phyloP scores from a whole-genome alignment of 2,797 vertebrate species.

The Sciaenops ocellatus region DNA sequence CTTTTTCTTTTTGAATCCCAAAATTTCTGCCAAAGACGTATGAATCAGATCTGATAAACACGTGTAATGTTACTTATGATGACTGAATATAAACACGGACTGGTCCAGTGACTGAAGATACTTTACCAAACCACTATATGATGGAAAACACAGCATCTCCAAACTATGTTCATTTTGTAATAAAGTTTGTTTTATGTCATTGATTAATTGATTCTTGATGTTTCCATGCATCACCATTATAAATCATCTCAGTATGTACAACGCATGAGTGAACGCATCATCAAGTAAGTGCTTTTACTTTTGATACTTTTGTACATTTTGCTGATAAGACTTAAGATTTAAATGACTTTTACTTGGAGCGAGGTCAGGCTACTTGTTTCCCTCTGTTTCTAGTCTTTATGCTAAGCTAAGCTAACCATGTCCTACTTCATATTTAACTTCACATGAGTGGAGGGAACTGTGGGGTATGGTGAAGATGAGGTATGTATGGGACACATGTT shows the following conservation, averaged over 20 bases:
- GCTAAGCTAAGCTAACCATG: not conserved
- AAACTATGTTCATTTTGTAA: conserved; percentile 1
- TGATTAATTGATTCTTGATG: not conserved
- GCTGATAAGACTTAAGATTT: no score
- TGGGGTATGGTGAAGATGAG: no score
- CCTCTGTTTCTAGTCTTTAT: not conserved
- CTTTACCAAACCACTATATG: not conserved
- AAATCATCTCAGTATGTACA: not conserved
- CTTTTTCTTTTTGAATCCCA: not conserved
- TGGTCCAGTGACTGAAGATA: not conserved
- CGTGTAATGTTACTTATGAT: not conserved
- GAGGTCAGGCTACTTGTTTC: not conserved
- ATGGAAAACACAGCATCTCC: not conserved
- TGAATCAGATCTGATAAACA: no score
- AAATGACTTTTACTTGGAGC: no score
- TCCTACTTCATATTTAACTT: not conserved
- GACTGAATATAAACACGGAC: not conserved
- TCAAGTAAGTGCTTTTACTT: no score
- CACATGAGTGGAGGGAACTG: not conserved
- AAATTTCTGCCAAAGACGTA: not conserved
- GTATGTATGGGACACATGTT: no score
- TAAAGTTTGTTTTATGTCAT: conserved; percentile 27
- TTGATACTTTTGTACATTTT: no score
- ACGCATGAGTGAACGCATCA: not conserved
- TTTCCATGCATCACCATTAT: not conserved